These are phyloP conservation scores for Elmis aenea DNA, from an alignment of 2,888 invertebrate species.

Conservation along the genomic window DNA sequence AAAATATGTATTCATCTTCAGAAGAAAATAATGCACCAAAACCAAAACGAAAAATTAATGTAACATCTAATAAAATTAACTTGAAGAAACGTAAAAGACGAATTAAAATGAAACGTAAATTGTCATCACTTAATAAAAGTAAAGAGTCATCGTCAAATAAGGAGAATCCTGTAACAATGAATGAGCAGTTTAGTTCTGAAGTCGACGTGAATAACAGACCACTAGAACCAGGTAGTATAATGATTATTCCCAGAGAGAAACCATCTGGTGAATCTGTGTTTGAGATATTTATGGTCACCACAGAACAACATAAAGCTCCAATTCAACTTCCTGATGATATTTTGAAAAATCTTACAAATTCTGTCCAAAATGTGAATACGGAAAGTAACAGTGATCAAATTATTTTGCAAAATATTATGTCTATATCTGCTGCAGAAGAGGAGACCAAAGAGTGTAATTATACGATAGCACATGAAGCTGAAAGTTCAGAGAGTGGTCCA, in stretches of 20 bases:
- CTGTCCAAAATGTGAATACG: slow-evolving; percentile 21
- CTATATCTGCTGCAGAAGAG: too few relatives aligned
- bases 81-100: slow-evolving; percentile 7
- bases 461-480: slow-evolving; percentile 27
- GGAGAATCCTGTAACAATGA: background rate
- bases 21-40: too few relatives aligned
- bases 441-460: slow-evolving; percentile 25
- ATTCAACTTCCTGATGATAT: slow-evolving; percentile 39
- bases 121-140: too few relatives aligned
- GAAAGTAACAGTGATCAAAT: too few relatives aligned
- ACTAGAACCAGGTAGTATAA: slow-evolving; percentile 49
- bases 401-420: too few relatives aligned
- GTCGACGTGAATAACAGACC: too few relatives aligned
- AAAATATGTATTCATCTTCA: too few relatives aligned
- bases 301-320: slow-evolving; percentile 38
- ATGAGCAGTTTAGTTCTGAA: background rate
- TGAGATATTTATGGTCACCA: slow-evolving; percentile 50
- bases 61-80: too few relatives aligned
- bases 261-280: slow-evolving; percentile 45
- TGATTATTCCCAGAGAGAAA: slow-evolving; percentile 49
- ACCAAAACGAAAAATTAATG: too few relatives aligned
- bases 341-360: slow-evolving; percentile 20
- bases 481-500: too few relatives aligned
- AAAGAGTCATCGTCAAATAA: slow-evolving; percentile 6
- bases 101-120: slow-evolving; percentile 2